Percentiles rank a stretch among this genome's conserved stretches.
These are phyloP conservation scores for Characodon lateralis DNA, from an alignment of 2,797 vertebrate species.

Conservation along the genomic window DNA sequence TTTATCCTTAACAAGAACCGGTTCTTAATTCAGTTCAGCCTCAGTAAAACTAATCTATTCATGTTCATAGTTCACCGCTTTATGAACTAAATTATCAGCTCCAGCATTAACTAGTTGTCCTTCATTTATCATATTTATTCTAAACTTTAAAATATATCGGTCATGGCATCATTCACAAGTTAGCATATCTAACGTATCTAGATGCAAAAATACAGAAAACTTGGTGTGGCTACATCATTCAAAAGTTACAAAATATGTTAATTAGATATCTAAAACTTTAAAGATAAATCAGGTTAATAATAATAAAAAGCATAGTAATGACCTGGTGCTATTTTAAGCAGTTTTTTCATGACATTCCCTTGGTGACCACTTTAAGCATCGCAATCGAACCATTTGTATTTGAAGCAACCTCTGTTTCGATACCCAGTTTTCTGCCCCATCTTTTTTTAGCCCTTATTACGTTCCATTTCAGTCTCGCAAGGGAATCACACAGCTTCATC, in stretches of 20 bases:
- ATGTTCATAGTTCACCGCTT: neutral
- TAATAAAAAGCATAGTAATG: neutral
- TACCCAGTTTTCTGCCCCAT: constrained; percentile 28
- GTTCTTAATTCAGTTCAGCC: neutral
- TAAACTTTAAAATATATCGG: too few relatives aligned
- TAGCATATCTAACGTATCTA: neutral
- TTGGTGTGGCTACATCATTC: neutral
- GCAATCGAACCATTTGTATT: constrained; percentile 17
- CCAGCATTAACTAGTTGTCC: too few relatives aligned
- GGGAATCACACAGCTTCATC: constrained; percentile 63
- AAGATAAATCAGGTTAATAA: neutral
- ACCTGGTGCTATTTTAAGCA: neutral
- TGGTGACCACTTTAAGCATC: neutral
- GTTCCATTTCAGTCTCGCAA: constrained; percentile 58
- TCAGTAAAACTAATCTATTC: neutral
- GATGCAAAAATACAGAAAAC: neutral
- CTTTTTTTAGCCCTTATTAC: constrained; percentile 51
- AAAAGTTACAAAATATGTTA: neutral
- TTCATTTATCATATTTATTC: too few relatives aligned
- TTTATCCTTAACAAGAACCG: neutral
- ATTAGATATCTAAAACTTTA: neutral
- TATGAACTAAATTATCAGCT: too few relatives aligned
- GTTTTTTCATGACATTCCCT: neutral
- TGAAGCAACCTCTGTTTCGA: constrained; percentile 14
- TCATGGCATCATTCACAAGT: too few relatives aligned